Evolutionary conservation across 2,888 invertebrate genomes (phyloP), one percentile per base, ranked within the genome.

Genomic region (Coleophora flavipennella): DNA sequence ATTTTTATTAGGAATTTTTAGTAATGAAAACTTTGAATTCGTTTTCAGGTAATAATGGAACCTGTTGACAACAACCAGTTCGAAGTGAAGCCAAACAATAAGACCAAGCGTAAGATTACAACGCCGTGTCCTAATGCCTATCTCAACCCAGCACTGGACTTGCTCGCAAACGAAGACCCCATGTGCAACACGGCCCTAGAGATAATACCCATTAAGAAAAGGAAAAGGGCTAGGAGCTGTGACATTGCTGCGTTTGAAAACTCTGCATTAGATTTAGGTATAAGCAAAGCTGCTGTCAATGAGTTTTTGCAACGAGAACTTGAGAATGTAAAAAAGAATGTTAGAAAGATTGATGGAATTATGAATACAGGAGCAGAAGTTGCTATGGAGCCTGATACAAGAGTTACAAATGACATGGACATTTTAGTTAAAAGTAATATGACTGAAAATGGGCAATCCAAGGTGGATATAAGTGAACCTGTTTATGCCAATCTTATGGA

Each of bases 171-270:
- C 42, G 85, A 85, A 10, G 85, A 85, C 42, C 72, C 67, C 3
- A 85, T 85, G 66, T 81, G 83, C 48, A 85, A 85, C 57, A 85
- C 72, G 0, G 77, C 70, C 6, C 84, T 85, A 84, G 85, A 85
- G 57, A 69, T 84, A 20, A 63, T 71, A 13, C 83, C 84, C 0
- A 58, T 55, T 13, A 85, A 85, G 47, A 75, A 79, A 45, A 62
- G 78, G 0, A 81, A 83, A 49, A 50, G 70, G n/a, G 69, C 77
- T 0, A 70, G 62, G 38, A 83, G 76, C 42, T 73, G 70, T 41
- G 81, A 81, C 20, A 60, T 72, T 1, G 58, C 63, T 1, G 60
- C 71, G 0, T 85, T 85, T 48, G 85, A 85, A 39, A 85, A 85
- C 44, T 66, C 74, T 0, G 84, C 75, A 0, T 48, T 85, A 40